Base-by-base conservation (phyloP, 2,797 vertebrate species). In the Corythornis leucogaster region DNA sequence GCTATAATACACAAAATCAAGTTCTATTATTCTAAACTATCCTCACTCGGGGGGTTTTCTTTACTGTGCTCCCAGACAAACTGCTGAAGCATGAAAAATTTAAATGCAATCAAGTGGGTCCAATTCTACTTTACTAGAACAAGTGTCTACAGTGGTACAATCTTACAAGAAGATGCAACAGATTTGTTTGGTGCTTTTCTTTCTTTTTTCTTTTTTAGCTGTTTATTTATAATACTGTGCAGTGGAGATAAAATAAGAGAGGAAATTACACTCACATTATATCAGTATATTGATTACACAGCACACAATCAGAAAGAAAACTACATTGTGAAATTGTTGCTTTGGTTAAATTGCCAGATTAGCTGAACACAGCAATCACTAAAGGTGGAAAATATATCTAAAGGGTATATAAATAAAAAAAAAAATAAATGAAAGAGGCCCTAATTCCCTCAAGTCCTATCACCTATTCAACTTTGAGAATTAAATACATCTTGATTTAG, bases 21-120 rank as follows among this genome's bases (percentile, higher is more conserved):
- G 98, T 98, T 98, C 98, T 99, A 99, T 99, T 99, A 99, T 99
- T 99, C 99, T 99, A 98, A 99, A 99, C 98, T 99, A 98, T 98
- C 97, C 97, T 99, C 99, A 98, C 98, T 98, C 98, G 98, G 98
- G 98, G 98, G 98, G 98, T 99, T 99, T 99, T 99, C 98, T 98
- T 98, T 97, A 98, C 98, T 98, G 97, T 98, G 98, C 98, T 99
- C 99, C 99, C 98, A 99, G 98, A 98, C 98, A 99, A 99, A 99
- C 98, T 98, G 98, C 98, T 99, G 99, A 99, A 98, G 98, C 98
- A 98, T 97, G 98, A 98, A 97, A 98, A 98, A 98, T 98, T 98
- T 98, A 98, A 98, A 98, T 98, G 98, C 97, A 98, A 98, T 98
- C 97, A 98, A 98, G 97, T 98, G 97, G 95, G 98, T 98, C 98